phyloP scores from a whole-genome alignment of 2,888 invertebrate genomes.

The Pachycephus smyrnensis region DNA sequence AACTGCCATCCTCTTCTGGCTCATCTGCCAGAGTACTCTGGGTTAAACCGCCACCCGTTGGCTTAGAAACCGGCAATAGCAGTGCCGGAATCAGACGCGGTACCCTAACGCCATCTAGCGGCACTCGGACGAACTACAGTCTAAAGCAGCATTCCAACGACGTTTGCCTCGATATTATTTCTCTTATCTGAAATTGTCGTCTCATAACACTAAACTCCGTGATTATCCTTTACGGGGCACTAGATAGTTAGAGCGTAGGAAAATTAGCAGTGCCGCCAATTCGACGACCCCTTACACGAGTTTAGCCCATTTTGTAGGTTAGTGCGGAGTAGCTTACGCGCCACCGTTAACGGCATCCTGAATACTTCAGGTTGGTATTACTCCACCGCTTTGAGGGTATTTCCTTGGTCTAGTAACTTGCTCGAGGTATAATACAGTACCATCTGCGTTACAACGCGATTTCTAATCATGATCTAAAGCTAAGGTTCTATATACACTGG shows the following conservation, averaged over 20 bases:
- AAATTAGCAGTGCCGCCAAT: slow-evolving; percentile 2
- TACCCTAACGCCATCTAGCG: not conserved
- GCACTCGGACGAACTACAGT: not conserved
- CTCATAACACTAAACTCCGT: slow-evolving; percentile 25
- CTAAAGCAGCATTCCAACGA: not conserved
- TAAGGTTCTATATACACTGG: not conserved
- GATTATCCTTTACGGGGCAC: slow-evolving; percentile 13
- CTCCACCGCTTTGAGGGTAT: not conserved
- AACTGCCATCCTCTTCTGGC: not conserved
- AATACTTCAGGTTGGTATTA: not conserved
- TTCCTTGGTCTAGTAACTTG: not conserved
- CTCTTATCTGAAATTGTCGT: slow-evolving; percentile 39
- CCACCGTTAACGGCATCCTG: not conserved
- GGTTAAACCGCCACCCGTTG: not conserved
- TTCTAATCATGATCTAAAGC: not conserved
- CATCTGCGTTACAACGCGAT: not conserved
- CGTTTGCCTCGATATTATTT: slow-evolving; percentile 30
- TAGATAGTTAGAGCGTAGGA: not conserved
- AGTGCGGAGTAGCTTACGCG: not conserved
- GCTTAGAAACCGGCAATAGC: not conserved
- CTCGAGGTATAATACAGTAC: not conserved
- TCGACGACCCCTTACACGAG: not conserved
- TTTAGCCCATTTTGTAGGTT: not conserved
- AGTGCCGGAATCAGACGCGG: not conserved
- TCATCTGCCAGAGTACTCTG: not conserved